Percentiles rank a stretch among this genome's conserved stretches.
Evolutionary conservation across 1,140 invertebrate genomes (phyloP).

Genomic region (Orchestia grillus): DNA sequence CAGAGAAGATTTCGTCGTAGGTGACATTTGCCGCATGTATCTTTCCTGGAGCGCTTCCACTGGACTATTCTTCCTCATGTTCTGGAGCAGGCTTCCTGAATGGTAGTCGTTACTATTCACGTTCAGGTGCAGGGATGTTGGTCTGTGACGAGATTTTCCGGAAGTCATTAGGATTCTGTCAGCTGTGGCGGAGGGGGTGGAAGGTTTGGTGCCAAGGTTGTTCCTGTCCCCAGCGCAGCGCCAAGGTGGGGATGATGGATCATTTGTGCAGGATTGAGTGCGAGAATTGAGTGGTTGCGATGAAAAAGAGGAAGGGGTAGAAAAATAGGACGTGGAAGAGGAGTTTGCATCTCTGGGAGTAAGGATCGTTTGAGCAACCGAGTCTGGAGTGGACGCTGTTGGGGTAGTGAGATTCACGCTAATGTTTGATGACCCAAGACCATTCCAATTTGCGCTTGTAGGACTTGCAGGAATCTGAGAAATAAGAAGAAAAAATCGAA

Average conservation of each 20-base stretch:
- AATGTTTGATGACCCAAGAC: not conserved
- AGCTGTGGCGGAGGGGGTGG: not conserved
- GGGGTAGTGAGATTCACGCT: not conserved
- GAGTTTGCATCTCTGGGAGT: not conserved
- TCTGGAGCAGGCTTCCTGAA: conserved; percentile 49
- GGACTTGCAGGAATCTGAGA: not conserved
- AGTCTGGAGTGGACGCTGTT: not conserved
- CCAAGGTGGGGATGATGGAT: not conserved
- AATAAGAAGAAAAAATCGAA: not conserved
- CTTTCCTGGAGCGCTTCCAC: conserved; percentile 58
- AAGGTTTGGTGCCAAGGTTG: conserved; percentile 40
- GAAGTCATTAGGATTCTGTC: not conserved
- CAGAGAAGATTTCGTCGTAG: not conserved
- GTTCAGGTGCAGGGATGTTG: not conserved
- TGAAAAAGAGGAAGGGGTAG: conserved; percentile 21
- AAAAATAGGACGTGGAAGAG: not conserved
- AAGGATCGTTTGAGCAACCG: not conserved
- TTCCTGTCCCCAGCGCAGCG: not conserved
- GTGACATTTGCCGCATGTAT: conserved; percentile 37
- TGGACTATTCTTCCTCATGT: conserved; percentile 57
- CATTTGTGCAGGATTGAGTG: conserved; percentile 9
- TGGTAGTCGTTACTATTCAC: conserved; percentile 4
- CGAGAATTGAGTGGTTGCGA: not conserved
- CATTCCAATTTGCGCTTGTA: not conserved
- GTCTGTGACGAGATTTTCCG: not conserved